These are phyloP conservation scores for Pycnomerus fuliginosus DNA, from an alignment of 2,888 invertebrate genomes.

Conservation along the genomic window DNA sequence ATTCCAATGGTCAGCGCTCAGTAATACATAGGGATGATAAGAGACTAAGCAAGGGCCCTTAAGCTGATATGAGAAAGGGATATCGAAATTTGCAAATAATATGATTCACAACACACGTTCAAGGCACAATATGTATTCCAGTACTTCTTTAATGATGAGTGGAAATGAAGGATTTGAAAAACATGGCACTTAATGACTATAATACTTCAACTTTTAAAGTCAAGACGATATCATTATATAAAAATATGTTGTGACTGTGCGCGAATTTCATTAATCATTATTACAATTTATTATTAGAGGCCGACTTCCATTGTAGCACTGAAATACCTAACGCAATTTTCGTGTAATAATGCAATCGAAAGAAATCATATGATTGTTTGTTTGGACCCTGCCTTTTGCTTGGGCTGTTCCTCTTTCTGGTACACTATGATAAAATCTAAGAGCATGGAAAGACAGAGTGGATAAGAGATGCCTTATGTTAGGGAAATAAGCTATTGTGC, in stretches of 20 bases:
- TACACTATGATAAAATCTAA: conserved; percentile 26
- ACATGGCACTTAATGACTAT: conserved; percentile 35
- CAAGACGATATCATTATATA: conserved; percentile 33
- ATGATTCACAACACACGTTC: conserved; percentile 48
- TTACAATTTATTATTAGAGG: conserved; percentile 21
- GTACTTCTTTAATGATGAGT: conserved; percentile 38
- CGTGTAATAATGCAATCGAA: conserved; percentile 11
- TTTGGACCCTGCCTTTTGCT: conserved; percentile 47
- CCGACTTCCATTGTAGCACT: conserved; percentile 28
- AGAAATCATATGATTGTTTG: conserved; percentile 42
- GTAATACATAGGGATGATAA: conserved; percentile 21
- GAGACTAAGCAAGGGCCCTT: conserved; percentile 46
- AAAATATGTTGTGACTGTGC: conserved; percentile 41
- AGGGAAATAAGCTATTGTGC: conserved; percentile 22
- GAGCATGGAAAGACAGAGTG: conserved; percentile 49
- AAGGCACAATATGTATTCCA: conserved; percentile 53
- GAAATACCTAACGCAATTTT: conserved; percentile 34
- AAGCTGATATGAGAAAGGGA: conserved; percentile 39
- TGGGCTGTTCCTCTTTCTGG: conserved; percentile 27
- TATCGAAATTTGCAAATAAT: conserved; percentile 39
- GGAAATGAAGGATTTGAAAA: conserved; percentile 22
- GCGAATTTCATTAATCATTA: conserved; percentile 27
- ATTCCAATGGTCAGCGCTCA: conserved; percentile 41
- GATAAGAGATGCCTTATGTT: conserved; percentile 46
- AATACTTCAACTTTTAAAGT: conserved; percentile 16